Conservation (phyloP, 2,888 invertebrate genomes). For the Caenorhabditis drosophilae region DNA sequence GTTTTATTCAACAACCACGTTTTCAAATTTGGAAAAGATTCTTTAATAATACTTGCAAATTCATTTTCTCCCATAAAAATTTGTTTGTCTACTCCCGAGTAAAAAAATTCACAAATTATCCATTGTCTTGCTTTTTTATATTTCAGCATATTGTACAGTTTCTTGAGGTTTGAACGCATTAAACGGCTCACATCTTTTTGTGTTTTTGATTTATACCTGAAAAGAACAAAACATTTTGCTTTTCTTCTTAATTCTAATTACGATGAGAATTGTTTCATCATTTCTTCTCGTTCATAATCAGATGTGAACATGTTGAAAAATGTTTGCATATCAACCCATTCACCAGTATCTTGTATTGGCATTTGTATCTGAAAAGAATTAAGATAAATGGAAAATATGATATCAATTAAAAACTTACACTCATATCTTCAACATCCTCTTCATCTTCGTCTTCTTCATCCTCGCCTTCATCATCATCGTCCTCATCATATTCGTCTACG, state of each 20-base stretch:
- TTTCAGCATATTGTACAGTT: conserved; percentile 82
- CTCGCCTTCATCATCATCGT: background rate
- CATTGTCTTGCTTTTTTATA: conserved; percentile 80
- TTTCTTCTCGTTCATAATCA: conserved; percentile 20
- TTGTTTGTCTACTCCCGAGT: conserved; percentile 90
- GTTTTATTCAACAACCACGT: conserved; percentile 83
- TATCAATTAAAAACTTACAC: conserved; percentile 17
- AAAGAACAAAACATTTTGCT: background rate
- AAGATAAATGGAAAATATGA: too few species aligned
- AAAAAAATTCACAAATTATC: conserved; percentile 99
- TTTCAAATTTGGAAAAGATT: conserved; percentile 89
- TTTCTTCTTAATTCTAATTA: background rate
- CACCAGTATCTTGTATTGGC: conserved; percentile 24
- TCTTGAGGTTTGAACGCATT: conserved; percentile 45
- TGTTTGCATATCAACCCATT: conserved; percentile 21
- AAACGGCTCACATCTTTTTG: conserved; percentile 15
- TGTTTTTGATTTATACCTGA: conserved; percentile 17
- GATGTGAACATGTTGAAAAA: conserved; percentile 31
- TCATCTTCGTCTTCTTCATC: background rate
- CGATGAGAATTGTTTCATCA: conserved; percentile 28
- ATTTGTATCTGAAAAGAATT: too few species aligned
- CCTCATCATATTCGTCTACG: too few species aligned
- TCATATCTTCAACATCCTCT: conserved; percentile 3
- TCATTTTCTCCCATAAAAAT: conserved; percentile 95
- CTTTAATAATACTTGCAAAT: conserved; percentile 87